These are phyloP conservation scores for Erebia ligea DNA, from an alignment of 2,888 invertebrate species.

Conservation along the genomic window DNA sequence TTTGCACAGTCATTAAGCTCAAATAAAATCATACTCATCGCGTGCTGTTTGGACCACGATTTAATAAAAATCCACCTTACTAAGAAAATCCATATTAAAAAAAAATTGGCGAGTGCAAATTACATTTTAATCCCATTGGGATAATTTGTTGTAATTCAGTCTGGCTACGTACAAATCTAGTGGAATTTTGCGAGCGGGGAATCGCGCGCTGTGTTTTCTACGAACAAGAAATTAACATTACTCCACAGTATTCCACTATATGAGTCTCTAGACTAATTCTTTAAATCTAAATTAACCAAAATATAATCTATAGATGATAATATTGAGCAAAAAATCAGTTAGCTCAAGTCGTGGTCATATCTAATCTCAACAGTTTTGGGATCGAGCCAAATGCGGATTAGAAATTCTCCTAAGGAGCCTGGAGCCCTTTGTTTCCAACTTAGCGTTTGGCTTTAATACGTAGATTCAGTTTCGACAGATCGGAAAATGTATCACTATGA, in stretches of 20 bases:
- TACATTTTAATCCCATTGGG: too few species aligned
- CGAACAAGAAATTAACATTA: not conserved
- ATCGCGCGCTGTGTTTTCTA: too few species aligned
- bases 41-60: too few species aligned
- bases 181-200: too few species aligned
- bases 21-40: too few species aligned
- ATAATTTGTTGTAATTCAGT: too few species aligned
- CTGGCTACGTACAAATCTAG: too few species aligned
- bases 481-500: slow-evolving; percentile 15
- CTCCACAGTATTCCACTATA: not conserved
- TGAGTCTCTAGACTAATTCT: not conserved
- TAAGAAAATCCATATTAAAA: too few species aligned
- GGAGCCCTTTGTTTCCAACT: slow-evolving; percentile 35
- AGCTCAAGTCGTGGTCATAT: slow-evolving; percentile 48
- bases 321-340: not conserved
- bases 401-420: slow-evolving; percentile 36
- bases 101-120: too few species aligned
- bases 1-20: too few species aligned
- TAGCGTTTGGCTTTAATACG: slow-evolving; percentile 19
- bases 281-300: not conserved
- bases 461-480: slow-evolving; percentile 16
- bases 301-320: too few species aligned
- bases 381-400: slow-evolving; percentile 68
- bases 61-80: too few species aligned
- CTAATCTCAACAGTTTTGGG: slow-evolving; percentile 66